These are phyloP conservation scores for Yoshiicerus persimilis DNA, from an alignment of 1,140 invertebrate genomes.

Conservation along the genomic window DNA sequence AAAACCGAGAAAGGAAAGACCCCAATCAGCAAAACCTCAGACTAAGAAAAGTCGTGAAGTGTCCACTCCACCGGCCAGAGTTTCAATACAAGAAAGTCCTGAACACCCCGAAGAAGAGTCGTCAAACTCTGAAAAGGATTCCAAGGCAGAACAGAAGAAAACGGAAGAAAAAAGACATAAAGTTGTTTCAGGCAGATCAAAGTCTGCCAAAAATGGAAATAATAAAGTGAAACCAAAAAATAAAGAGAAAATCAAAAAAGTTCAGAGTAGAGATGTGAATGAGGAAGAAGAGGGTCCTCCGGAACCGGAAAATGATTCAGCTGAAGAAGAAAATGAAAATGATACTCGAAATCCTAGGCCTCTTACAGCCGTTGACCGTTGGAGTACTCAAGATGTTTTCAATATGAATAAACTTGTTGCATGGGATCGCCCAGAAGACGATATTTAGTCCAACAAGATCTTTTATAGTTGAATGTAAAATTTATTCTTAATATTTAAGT, in stretches of 20 bases:
- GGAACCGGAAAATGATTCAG: background rate
- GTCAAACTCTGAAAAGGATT: background rate
- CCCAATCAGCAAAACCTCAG: constrained; percentile 34
- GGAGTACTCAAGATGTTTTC: constrained; percentile 69
- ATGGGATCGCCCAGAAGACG: constrained; percentile 59
- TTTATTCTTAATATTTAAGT: too few relatives aligned
- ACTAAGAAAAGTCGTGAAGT: background rate
- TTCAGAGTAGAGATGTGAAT: background rate
- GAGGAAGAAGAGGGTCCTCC: background rate
- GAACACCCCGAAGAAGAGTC: background rate
- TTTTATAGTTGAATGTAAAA: background rate
- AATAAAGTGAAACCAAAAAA: constrained; percentile 30
- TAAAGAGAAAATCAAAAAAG: background rate
- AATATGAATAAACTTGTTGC: constrained; percentile 72
- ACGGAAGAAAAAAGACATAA: constrained; percentile 14
- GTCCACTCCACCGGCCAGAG: background rate
- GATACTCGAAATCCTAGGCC: constrained; percentile 1
- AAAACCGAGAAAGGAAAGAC: background rate
- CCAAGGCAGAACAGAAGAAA: background rate
- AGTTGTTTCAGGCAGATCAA: background rate
- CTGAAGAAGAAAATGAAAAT: constrained; percentile 13
- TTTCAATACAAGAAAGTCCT: background rate
- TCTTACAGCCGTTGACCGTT: constrained; percentile 57
- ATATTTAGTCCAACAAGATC: constrained; percentile 31
- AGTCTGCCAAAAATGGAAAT: constrained; percentile 34